Percentiles rank a stretch among this genome's conserved stretches.
phyloP scores from a whole-genome alignment of 2,888 invertebrate species.

The Loripinus fragilis region DNA sequence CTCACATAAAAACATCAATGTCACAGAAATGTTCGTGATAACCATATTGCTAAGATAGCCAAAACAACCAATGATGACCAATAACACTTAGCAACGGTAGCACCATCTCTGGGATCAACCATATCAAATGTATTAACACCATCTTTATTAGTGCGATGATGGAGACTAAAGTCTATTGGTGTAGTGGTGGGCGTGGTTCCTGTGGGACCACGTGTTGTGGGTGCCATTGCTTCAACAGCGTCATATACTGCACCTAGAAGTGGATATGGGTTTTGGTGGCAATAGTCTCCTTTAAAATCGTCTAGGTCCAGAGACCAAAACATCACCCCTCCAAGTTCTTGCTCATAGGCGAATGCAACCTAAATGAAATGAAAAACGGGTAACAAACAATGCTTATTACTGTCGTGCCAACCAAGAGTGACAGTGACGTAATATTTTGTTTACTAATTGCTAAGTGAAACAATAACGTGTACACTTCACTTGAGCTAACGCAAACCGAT shows the following conservation, averaged over 20 bases:
- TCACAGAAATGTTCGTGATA: too few relatives aligned
- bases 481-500: too few relatives aligned
- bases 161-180: constrained; percentile 44
- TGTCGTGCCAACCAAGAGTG: too few relatives aligned
- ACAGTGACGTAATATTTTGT: too few relatives aligned
- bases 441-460: too few relatives aligned
- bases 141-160: constrained; percentile 50
- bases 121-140: constrained; percentile 43
- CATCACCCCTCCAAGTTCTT: constrained; percentile 86
- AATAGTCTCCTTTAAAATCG: constrained; percentile 75
- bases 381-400: too few relatives aligned
- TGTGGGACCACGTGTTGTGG: background rate
- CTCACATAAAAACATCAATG: too few relatives aligned
- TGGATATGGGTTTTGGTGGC: constrained; percentile 71
- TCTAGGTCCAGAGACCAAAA: constrained; percentile 78
- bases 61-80: background rate
- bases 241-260: constrained; percentile 65
- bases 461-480: too few relatives aligned
- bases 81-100: background rate
- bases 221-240: constrained; percentile 30
- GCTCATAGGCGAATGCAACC: constrained; percentile 89
- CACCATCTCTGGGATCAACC: background rate
- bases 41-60: too few relatives aligned
- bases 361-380: constrained; percentile 71
- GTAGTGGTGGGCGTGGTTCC: constrained; percentile 38